These are phyloP conservation scores for Pseudocheirus occidentalis DNA, from an alignment of 2,797 vertebrate genomes.

Conservation along the genomic window DNA sequence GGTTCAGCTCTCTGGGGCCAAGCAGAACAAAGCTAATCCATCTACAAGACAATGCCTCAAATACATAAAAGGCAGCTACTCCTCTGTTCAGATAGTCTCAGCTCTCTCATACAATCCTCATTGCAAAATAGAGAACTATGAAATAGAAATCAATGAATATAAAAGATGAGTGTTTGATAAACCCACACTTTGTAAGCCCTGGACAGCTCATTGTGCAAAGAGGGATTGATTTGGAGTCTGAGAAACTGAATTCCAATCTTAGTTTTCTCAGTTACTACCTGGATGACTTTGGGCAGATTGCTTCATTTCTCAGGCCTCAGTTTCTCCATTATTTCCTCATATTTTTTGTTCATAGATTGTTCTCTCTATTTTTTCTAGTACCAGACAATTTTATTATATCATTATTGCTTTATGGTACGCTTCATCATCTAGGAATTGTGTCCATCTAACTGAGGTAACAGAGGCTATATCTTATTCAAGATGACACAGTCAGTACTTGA, in stretches of 20 bases:
- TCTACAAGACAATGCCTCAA: not conserved
- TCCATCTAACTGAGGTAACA: not conserved
- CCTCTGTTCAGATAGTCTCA: not conserved
- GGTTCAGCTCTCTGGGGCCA: not conserved
- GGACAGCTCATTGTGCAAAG: not conserved
- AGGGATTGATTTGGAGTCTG: not conserved
- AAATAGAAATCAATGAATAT: not conserved
- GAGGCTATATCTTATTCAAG: not conserved
- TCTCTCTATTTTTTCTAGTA: not conserved
- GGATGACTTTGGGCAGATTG: not conserved
- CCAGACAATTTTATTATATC: not conserved
- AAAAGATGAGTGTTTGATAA: not conserved
- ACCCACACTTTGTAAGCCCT: not conserved
- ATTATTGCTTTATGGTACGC: not conserved
- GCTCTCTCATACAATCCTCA: not conserved
- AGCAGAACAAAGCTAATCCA: not conserved
- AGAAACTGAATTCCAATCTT: not conserved
- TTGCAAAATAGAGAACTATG: not conserved
- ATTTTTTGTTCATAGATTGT: not conserved
- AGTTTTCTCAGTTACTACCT: not conserved
- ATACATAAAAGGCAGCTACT: not conserved
- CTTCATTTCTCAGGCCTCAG: not conserved
- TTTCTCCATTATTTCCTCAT: not conserved
- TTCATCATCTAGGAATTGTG: not conserved
- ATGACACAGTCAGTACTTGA: not conserved